phyloP scores from a whole-genome alignment of 2,888 invertebrate genomes.

The Podotricha telesiphe region DNA sequence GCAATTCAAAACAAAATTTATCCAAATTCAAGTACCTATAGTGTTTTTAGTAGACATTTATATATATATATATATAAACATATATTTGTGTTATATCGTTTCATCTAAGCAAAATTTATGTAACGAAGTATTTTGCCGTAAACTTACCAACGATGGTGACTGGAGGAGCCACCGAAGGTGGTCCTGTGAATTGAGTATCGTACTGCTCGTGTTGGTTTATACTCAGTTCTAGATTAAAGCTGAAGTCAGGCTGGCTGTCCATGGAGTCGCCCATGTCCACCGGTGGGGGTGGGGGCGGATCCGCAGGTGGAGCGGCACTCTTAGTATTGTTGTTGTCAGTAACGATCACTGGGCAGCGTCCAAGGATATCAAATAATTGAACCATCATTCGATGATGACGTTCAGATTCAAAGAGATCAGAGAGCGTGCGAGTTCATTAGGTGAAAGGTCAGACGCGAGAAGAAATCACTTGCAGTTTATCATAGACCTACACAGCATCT shows the following conservation, averaged over 20 bases:
- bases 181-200: constrained; percentile 85
- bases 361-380: constrained; percentile 54
- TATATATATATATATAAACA: too few relatives aligned
- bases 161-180: constrained; percentile 54
- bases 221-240: constrained; percentile 88
- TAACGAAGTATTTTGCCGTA: constrained; percentile 1
- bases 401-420: constrained; percentile 11
- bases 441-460: constrained; percentile 25
- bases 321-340: constrained; percentile 70
- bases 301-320: constrained; percentile 72
- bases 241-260: constrained; percentile 76
- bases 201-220: constrained; percentile 89
- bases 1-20: too few relatives aligned
- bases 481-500: background rate
- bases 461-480: constrained; percentile 9
- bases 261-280: constrained; percentile 62
- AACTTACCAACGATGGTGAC: constrained; percentile 79
- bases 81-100: background rate
- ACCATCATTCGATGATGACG: constrained; percentile 40
- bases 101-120: background rate
- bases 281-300: constrained; percentile 82
- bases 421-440: constrained; percentile 23
- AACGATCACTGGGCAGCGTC: constrained; percentile 69
- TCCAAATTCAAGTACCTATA: too few relatives aligned
- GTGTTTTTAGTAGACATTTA: too few relatives aligned